Base-by-base conservation (phyloP, 35 echinoderm and acorn worm species). In the Stichopus chloronotus region DNA sequence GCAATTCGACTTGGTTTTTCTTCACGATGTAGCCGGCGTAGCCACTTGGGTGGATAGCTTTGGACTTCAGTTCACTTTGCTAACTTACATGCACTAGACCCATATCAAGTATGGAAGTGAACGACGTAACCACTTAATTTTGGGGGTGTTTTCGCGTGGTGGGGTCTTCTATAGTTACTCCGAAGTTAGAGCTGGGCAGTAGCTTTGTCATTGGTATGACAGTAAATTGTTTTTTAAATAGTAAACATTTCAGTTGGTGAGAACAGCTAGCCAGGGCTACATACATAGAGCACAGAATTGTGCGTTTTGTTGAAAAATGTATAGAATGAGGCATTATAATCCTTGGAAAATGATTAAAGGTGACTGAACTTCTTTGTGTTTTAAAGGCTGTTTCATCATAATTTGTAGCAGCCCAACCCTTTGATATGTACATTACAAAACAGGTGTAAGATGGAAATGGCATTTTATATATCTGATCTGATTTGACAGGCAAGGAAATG, bases 121-220 rank as follows among this genome's bases (percentile, higher is more conserved):
- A n/a, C n/a, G n/a, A n/a, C n/a, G n/a, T n/a, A n/a, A n/a, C n/a
- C n/a, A n/a, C n/a, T n/a, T n/a, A n/a, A n/a, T n/a, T n/a, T n/a
- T n/a, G n/a, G n/a, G n/a, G n/a, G n/a, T n/a, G n/a, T n/a, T n/a
- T n/a, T n/a, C n/a, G n/a, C n/a, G n/a, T n/a, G n/a, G n/a, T n/a
- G n/a, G n/a, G n/a, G n/a, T n/a, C n/a, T n/a, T n/a, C n/a, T n/a
- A n/a, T n/a, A n/a, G n/a, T n/a, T n/a, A n/a, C n/a, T n/a, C n/a
- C n/a, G n/a, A n/a, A 76, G 14, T 76, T 16, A 76, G 72, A 76
- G 72, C 72, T 76, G 5, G 72, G 72, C 72, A 76, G 72, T 76
- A 76, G 72, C 72, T 76, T 76, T 76, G 5, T 76, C 72, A 20
- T 76, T 6, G 72, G 19, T 24, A 4, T 76, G 72, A 76, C 72